Conservation (phyloP, 2,113 vertebrate genomes). For the Oncorhynchus keta region DNA sequence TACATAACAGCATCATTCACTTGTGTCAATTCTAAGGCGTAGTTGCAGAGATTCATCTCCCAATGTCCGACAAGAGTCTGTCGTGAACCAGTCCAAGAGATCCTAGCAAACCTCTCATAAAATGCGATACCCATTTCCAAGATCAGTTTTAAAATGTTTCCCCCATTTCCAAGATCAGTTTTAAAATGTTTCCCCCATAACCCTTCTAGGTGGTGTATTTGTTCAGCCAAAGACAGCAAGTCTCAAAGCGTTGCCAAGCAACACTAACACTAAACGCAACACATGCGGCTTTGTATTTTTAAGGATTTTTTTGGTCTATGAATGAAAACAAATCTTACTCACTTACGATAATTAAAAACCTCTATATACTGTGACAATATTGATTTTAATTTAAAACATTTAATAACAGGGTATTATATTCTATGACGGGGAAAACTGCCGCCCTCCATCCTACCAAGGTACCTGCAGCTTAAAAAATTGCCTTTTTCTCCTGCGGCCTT, state of each 20-base stretch:
- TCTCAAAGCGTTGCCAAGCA: conserved; percentile 24
- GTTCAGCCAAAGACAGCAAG: conserved; percentile 6
- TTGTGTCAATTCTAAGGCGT: neutral
- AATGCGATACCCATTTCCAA: neutral
- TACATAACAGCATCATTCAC: neutral
- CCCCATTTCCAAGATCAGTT: neutral
- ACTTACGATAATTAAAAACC: neutral
- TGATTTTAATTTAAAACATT: conserved; percentile 1
- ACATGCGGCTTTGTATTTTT: neutral
- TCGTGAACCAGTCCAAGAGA: neutral
- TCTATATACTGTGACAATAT: neutral
- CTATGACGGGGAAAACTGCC: conserved; percentile 26
- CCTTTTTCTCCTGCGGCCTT: conserved; percentile 68
- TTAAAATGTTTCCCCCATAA: neutral
- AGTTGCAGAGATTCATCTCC: neutral
- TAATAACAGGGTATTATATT: conserved; percentile 31
- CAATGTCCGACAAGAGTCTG: neutral
- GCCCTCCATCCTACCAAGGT: conserved; percentile 51
- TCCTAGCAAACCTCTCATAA: neutral
- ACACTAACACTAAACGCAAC: conserved; percentile 7
- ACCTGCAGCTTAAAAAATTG: conserved; percentile 65
- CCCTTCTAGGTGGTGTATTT: neutral
- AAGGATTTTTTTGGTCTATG: neutral
- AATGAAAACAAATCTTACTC: neutral
- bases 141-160: neutral